These are phyloP conservation scores for Caranx melampygus DNA, from an alignment of 2,113 vertebrate species.

Conservation along the genomic window DNA sequence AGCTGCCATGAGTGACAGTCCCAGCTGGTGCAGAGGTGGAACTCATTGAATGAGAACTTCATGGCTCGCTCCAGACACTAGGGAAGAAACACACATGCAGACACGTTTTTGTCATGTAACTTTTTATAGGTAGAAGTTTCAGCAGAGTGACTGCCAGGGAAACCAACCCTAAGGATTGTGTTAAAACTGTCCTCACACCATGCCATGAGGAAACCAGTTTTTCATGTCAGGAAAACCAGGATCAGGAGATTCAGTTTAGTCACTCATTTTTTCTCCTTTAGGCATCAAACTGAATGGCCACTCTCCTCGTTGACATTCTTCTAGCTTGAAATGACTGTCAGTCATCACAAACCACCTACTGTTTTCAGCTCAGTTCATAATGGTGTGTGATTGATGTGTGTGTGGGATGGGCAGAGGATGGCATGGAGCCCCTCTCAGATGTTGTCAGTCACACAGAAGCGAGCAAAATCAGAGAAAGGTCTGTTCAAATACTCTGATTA, in stretches of 20 bases:
- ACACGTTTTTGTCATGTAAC: background rate
- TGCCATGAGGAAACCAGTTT: background rate
- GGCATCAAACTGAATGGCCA: slow-evolving; percentile 6
- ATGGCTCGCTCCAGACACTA: slow-evolving; percentile 98
- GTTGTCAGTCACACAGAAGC: slow-evolving; percentile 50
- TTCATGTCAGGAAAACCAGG: background rate
- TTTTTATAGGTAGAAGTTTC: background rate
- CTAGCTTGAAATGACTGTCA: slow-evolving; percentile 46
- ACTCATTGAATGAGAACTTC: slow-evolving; percentile 98
- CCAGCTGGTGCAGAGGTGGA: slow-evolving; percentile 98
- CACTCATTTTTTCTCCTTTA: slow-evolving; percentile 3
- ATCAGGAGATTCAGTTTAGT: background rate
- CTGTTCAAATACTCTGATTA: slow-evolving; percentile 31
- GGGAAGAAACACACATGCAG: slow-evolving; percentile 28
- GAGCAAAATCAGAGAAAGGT: slow-evolving; percentile 31
- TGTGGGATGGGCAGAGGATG: slow-evolving; percentile 47
- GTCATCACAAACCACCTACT: slow-evolving; percentile 60
- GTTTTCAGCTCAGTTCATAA: slow-evolving; percentile 41
- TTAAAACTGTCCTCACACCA: no score
- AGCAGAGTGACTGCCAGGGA: background rate
- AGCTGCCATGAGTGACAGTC: slow-evolving; percentile 94
- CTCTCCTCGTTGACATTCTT: slow-evolving; percentile 31
- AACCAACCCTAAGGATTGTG: background rate
- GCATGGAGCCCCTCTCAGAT: slow-evolving; percentile 34
- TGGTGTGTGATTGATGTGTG: slow-evolving; percentile 63